A percentile compares a stretch with the other conserved stretches of the same genome.
These are phyloP conservation scores for Daboia siamensis DNA, from an alignment of 2,113 vertebrate genomes.

Conservation along the genomic window DNA sequence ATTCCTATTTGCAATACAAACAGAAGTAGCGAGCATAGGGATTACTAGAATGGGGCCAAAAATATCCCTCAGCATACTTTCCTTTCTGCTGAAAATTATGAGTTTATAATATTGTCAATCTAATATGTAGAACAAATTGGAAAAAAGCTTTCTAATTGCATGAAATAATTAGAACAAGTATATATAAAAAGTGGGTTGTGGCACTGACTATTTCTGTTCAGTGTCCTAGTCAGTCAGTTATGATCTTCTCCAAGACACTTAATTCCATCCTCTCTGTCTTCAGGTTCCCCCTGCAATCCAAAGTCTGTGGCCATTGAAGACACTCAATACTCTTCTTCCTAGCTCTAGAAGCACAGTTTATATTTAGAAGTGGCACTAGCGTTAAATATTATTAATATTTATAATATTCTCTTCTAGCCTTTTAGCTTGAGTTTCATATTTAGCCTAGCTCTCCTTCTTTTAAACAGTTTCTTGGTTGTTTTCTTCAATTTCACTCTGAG, in stretches of 20 bases:
- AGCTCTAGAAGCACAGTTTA: not conserved
- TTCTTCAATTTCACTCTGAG: not conserved
- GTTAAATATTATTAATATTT: not conserved
- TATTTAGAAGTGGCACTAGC: not conserved
- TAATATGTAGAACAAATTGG: conserved; percentile 23
- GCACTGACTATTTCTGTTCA: not conserved
- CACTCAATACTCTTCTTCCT: not conserved
- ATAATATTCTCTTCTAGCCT: not conserved
- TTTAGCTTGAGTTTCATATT: not conserved
- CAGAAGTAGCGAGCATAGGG: not conserved
- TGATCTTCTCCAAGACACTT: not conserved
- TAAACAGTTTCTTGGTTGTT: not conserved
- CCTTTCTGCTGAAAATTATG: conserved; percentile 3
- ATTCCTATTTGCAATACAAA: not conserved
- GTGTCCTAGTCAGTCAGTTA: not conserved
- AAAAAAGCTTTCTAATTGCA: not conserved
- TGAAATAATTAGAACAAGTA: not conserved
- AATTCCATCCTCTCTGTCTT: not conserved
- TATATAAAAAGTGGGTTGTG: not conserved
- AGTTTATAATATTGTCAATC: conserved; percentile 3
- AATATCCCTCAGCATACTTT: not conserved
- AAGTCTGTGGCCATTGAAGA: not conserved
- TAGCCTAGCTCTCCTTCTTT: not conserved
- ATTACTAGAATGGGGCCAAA: not conserved
- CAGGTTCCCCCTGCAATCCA: no score